Percentiles rank a stretch among this genome's conserved stretches.
Conservation (phyloP, 2,797 vertebrate species). For the Bradypodion pumilum region DNA sequence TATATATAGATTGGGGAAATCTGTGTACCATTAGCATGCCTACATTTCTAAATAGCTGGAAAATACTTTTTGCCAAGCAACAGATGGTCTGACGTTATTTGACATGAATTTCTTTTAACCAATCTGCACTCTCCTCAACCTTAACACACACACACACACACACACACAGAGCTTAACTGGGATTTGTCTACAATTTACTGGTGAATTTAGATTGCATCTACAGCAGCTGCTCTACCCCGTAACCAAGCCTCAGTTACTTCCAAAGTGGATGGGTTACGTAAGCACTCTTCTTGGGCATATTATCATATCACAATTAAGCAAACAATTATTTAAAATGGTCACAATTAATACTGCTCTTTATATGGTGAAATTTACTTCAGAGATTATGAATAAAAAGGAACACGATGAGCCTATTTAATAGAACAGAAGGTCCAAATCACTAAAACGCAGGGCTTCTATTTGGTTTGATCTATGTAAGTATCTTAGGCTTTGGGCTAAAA, state of each 20-base stretch:
- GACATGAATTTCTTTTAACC: slow-evolving; percentile 57
- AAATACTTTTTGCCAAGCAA: slow-evolving; percentile 62
- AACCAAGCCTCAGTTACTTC: slow-evolving; percentile 66
- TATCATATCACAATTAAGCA: slow-evolving; percentile 57
- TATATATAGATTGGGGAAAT: too few species aligned
- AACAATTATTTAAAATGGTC: slow-evolving; percentile 41
- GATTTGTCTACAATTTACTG: slow-evolving; percentile 78
- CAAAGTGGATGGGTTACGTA: slow-evolving; percentile 66
- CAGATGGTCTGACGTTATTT: slow-evolving; percentile 79
- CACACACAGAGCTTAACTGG: slow-evolving; percentile 78
- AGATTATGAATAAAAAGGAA: slow-evolving; percentile 29
- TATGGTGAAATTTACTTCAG: slow-evolving; percentile 49
- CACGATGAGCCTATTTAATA: slow-evolving; percentile 28
- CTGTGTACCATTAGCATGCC: slow-evolving; percentile 60
- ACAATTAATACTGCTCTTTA: slow-evolving; percentile 54
- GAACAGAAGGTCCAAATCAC: slow-evolving; percentile 40
- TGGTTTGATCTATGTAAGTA: slow-evolving; percentile 28
- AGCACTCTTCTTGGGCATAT: slow-evolving; percentile 48
- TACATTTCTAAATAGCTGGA: slow-evolving; percentile 63
- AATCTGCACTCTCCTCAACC: slow-evolving; percentile 65
- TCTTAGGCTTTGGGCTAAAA: slow-evolving; percentile 15
- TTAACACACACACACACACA: slow-evolving; percentile 58
- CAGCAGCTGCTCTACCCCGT: slow-evolving; percentile 63
- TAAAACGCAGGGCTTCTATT: slow-evolving; percentile 15
- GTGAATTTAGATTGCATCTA: slow-evolving; percentile 72